Base-by-base conservation (phyloP, 2,888 invertebrate species). In the Cheilosia scutellata region DNA sequence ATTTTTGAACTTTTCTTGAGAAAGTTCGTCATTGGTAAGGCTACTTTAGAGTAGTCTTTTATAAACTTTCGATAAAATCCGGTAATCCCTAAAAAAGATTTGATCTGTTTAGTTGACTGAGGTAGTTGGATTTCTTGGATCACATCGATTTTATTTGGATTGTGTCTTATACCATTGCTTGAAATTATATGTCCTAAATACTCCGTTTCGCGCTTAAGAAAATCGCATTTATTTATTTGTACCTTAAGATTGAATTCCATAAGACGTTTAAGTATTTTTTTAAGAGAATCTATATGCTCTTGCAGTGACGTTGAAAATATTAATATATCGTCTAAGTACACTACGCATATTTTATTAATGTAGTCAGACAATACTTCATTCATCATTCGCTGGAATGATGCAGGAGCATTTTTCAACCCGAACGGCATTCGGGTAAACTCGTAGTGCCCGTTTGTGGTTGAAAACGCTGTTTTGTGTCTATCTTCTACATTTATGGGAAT, bases 11-110 rank as follows among this genome's bases (percentile, higher is more conserved):
- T 51, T 62, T 86, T 87, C 44, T 84, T 74, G 5, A 88, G 40
- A 40, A 29, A 82, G 31, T 53, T 60, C 3, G 68, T 80, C 47
- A 80, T 65, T 33, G 72, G 72, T 20, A 79, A 60, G 7, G 82
- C 79, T 40, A 87, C 65, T 40, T 78, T 77, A 20, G 82, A 44
- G 40, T 76, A 79, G 47, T 79, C 87, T 49, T 74, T 78, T 9
- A 82, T 71, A 37, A 87, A 87, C 47, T 82, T 79, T 7, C 72
- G 53, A 25, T 80, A 79, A 44, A 75, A 83, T 4, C 77, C 87
- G 2, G 83, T 80, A 1, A 62, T 33, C 27, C 77, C 70, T 11
- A 79, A 27, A 49, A 79, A 79, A 0, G 37, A 40, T 72, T 79
- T 71, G 47, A 79, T 68, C 11, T 71, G 71, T 57, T 40, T 71